A percentile compares a stretch with the other conserved stretches of the same genome.
Conservation (phyloP, 2,113 vertebrate genomes). For the Furnarius figulus region DNA sequence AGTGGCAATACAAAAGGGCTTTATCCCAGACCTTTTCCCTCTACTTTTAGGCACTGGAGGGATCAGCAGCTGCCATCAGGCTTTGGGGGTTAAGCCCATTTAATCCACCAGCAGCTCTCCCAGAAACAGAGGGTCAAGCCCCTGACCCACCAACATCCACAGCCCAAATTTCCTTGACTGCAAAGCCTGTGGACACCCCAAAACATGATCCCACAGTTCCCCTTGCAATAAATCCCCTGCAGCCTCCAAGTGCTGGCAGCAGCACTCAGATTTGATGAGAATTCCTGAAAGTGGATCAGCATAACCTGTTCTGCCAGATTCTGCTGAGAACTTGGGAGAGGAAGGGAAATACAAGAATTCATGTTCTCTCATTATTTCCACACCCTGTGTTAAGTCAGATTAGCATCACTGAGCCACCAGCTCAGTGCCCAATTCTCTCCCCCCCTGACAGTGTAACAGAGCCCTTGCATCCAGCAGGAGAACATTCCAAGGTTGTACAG, state of each 20-base stretch:
- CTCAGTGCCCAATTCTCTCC: neutral
- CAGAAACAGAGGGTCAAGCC: neutral
- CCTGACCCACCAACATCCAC: neutral
- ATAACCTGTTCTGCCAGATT: neutral
- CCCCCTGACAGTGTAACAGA: neutral
- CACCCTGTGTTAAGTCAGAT: neutral
- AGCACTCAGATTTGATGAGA: neutral
- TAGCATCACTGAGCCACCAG: neutral
- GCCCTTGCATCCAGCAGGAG: neutral
- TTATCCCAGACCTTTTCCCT: neutral
- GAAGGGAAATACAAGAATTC: neutral
- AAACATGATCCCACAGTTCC: neutral
- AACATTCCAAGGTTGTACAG: neutral
- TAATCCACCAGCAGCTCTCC: neutral
- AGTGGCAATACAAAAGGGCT: neutral
- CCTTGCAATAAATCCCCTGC: neutral
- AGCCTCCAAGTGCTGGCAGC: conserved; percentile 1
- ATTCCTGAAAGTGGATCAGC: neutral
- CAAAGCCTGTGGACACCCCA: neutral
- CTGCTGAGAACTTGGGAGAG: neutral
- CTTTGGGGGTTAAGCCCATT: neutral
- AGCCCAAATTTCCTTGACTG: neutral
- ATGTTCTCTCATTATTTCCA: neutral
- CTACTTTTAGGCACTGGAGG: neutral
- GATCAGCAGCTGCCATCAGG: neutral